phyloP scores from a whole-genome alignment of 2,113 vertebrate species.

The Lanius collurio region DNA sequence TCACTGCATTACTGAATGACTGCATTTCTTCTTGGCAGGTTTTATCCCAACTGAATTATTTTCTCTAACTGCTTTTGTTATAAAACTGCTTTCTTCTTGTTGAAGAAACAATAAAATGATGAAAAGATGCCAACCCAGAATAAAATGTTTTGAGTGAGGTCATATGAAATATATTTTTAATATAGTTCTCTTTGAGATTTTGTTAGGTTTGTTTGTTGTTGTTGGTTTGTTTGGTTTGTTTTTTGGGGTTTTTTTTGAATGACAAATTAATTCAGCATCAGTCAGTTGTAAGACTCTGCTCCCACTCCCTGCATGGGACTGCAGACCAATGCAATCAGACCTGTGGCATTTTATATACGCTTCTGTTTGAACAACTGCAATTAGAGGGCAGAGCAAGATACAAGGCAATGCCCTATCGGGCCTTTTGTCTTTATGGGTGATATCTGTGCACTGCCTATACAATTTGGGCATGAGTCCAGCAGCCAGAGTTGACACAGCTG shows the following conservation, averaged over 20 bases:
- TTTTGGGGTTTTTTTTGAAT: not conserved
- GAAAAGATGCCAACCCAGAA: not conserved
- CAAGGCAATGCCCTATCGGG: not conserved
- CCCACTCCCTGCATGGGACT: not conserved
- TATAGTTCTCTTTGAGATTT: not conserved
- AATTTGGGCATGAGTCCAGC: not conserved
- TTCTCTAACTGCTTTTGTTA: not conserved
- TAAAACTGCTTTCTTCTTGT: not conserved
- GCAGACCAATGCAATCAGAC: not conserved
- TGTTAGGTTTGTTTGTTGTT: not conserved
- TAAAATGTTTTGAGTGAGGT: not conserved
- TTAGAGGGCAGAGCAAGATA: not conserved
- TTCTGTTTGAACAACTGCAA: constrained; percentile 7
- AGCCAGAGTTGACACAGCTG: constrained; percentile 17
- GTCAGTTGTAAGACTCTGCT: not conserved
- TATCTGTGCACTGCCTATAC: not conserved
- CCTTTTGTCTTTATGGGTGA: not conserved
- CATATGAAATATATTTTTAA: not conserved
- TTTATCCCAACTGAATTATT: not conserved
- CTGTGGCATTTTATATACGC: not conserved
- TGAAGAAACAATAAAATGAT: not conserved
- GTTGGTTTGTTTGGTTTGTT: too few relatives aligned
- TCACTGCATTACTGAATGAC: not conserved
- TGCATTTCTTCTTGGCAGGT: not conserved
- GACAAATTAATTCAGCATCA: not conserved